A percentile compares a stretch with the other conserved stretches of the same genome.
These are phyloP conservation scores for Heliconius sara DNA, from an alignment of 2,888 invertebrate genomes.

Conservation along the genomic window DNA sequence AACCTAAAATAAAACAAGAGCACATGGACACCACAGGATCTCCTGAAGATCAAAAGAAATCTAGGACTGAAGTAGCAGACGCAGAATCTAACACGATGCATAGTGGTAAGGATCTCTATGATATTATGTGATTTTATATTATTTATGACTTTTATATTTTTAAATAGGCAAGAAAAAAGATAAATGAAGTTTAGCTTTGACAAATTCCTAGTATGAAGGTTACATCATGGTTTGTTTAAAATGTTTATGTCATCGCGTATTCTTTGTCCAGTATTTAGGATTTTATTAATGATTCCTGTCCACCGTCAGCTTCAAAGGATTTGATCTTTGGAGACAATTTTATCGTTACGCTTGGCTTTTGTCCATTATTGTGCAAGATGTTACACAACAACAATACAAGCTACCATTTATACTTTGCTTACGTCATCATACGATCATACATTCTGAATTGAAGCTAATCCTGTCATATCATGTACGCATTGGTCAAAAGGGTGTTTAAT, in stretches of 20 bases:
- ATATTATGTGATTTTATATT: conserved; percentile 18
- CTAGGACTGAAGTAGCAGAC: conserved; percentile 92
- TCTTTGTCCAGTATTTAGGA: conserved; percentile 70
- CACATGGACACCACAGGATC: conserved; percentile 87
- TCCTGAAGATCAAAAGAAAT: conserved; percentile 88
- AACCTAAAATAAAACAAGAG: conserved; percentile 86
- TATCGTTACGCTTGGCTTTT: conserved; percentile 73
- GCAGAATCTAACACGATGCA: conserved; percentile 96
- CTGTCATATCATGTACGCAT: conserved; percentile 58
- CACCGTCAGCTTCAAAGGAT: conserved; percentile 68
- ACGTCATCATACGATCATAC: conserved; percentile 76
- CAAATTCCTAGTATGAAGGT: conserved; percentile 23
- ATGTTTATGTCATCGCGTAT: conserved; percentile 54
- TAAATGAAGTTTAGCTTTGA: not conserved
- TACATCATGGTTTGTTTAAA: conserved; percentile 47
- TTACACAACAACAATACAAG: conserved; percentile 77
- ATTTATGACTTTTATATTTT: not conserved
- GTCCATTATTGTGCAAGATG: conserved; percentile 71
- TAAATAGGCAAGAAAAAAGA: conserved; percentile 5
- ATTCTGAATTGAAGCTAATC: conserved; percentile 73
- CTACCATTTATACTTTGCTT: conserved; percentile 63
- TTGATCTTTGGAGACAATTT: conserved; percentile 71
- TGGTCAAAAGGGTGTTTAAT: conserved; percentile 63
- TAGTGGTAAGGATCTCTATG: conserved; percentile 88
- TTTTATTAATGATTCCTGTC: conserved; percentile 73